Evolutionary conservation across 2,888 invertebrate species (phyloP), one percentile per base, ranked within the genome.

Genomic region (Lypha dubia): DNA sequence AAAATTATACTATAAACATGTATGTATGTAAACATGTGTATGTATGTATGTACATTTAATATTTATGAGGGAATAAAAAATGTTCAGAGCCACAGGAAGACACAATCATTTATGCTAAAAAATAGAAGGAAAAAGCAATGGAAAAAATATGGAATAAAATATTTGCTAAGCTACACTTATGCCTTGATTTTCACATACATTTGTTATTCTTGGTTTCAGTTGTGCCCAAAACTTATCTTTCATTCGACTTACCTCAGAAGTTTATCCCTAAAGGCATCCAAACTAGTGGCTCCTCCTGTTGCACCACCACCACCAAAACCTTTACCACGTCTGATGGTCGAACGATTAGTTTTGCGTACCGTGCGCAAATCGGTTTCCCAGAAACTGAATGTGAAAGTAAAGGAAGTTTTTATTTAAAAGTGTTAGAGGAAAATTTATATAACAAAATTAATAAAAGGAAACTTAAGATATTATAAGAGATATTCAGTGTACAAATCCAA

Each of bases 311-410:
- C 75, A n/a, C 22, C 46, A 1, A 44, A 65, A 13, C 76, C 88
- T 51, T 86, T 88, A 8, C 89, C 87, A 11, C 88, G 89, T 9
- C 92, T 89, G 83, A 92, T 90, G 92, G 93, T 94, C 3, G 94
- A 94, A 71, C 93, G 93, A 89, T 96, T 96, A 22, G 93, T 93
- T 87, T 95, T 95, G 32, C 96, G 93, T 0, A 94, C 96, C n/a
- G 95, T 93, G 75, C 94, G 95, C 73, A 97, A 94, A 90, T 97
- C 97, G 86, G 95, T 95, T 89, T 96, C 95, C 96, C 96, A 97
- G 91, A 96, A 96, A 46, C 92, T 92, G 32, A n/a, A 15, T 13
- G 24, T 53, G 22, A 22, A 51, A 67, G 51, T 11, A 7, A 38
- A 32, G 20, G 28, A 49, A 20, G 9, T 11, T 24, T 8, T 22